Conservation (phyloP, 2,797 vertebrate genomes). For the Lerista edwardsae region DNA sequence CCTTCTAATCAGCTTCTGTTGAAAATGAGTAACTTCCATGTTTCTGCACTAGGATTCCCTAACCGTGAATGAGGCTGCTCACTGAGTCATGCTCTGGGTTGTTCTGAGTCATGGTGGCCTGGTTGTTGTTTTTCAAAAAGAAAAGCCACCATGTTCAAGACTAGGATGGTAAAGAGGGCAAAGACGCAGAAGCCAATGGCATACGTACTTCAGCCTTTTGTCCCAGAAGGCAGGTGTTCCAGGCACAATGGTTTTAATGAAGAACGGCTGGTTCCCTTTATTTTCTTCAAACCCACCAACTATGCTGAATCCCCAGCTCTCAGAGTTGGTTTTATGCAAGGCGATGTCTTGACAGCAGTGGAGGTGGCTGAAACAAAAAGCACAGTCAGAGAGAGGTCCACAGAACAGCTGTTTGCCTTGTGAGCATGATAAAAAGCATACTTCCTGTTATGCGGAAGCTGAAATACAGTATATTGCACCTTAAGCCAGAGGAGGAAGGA, state of each 20-base stretch:
- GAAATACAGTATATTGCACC: background rate
- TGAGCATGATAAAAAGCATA: background rate
- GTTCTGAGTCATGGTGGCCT: background rate
- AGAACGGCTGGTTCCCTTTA: slow-evolving; percentile 92
- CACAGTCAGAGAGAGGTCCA: fast-evolving
- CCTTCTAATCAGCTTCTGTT: background rate
- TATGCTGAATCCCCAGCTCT: slow-evolving; percentile 97
- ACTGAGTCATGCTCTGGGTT: background rate
- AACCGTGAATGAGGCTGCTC: background rate
- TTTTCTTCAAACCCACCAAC: slow-evolving; percentile 93
- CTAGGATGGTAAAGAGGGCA: background rate
- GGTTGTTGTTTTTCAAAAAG: background rate
- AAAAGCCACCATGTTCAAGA: background rate
- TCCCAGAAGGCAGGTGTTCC: slow-evolving; percentile 91
- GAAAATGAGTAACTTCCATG: background rate
- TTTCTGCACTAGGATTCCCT: background rate
- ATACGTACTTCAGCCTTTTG: slow-evolving; percentile 88
- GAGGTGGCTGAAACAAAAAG: slow-evolving; percentile 79
- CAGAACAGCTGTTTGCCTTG: background rate
- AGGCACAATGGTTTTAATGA: slow-evolving; percentile 96
- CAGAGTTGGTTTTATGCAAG: slow-evolving; percentile 87
- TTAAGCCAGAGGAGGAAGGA: background rate
- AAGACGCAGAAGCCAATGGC: background rate
- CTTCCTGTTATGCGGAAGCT: background rate
- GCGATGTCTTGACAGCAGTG: slow-evolving; percentile 92